These are phyloP conservation scores for Rana temporaria DNA, from an alignment of 2,113 vertebrate genomes.

Conservation along the genomic window DNA sequence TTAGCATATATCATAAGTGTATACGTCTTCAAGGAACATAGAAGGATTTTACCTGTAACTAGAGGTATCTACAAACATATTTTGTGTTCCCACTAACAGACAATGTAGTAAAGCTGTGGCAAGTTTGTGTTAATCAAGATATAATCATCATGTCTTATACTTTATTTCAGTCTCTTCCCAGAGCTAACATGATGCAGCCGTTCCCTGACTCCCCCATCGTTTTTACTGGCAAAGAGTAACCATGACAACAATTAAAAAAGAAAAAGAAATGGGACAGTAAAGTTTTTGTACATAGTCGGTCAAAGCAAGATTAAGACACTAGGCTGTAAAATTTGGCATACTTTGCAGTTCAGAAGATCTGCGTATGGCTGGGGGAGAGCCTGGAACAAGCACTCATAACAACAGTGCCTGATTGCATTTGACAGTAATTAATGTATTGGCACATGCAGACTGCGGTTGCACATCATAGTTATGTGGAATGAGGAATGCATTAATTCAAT, in stretches of 20 bases:
- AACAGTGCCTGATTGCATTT: conserved; percentile 43
- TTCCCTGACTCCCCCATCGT: conserved; percentile 37
- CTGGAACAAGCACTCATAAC: conserved; percentile 31
- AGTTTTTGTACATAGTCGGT: conserved; percentile 48
- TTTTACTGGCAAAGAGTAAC: conserved; percentile 44
- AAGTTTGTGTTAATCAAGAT: not conserved
- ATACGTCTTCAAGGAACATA: no score
- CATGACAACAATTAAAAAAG: conserved; percentile 51
- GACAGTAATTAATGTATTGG: conserved; percentile 53
- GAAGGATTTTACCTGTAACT: no score
- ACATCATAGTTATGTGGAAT: conserved; percentile 35
- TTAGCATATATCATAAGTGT: no score
- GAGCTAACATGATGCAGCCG: not conserved
- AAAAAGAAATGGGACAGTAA: conserved; percentile 47
- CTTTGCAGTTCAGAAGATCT: conserved; percentile 52
- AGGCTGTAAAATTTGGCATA: conserved; percentile 50
- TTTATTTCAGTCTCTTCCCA: not conserved
- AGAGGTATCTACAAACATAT: no score
- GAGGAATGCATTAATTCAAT: conserved; percentile 19
- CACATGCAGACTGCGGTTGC: conserved; percentile 30
- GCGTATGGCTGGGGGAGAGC: conserved; percentile 40
- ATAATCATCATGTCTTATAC: not conserved
- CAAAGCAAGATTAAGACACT: conserved; percentile 37
- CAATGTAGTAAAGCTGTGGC: not conserved
- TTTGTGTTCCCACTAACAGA: no score